Base-by-base conservation (phyloP, 2,797 vertebrate genomes). In the Parauchenoglanis punctatus region DNA sequence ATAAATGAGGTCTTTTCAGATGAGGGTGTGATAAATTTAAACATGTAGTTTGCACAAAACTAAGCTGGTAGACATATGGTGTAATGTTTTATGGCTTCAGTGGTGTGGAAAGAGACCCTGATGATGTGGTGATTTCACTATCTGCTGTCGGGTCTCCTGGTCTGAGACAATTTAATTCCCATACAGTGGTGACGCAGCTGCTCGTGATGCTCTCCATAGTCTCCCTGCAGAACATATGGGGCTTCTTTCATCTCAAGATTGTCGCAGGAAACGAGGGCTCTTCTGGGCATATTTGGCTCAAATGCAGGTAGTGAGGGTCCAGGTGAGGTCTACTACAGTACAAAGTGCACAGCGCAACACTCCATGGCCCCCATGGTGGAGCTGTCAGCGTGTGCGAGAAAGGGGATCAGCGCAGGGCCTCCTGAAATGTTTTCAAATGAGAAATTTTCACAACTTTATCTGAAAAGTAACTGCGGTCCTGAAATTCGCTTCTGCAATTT, bases 261-360 rank as follows among this genome's bases (percentile, higher is more conserved):
- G 77, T 56, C 31, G 31, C 77, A 80, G 77, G 77, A 80, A 59
- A 59, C 3, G 1, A 3, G 25, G 54, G 49, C 49, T 77, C n/a
- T 77, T 77, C 49, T 18, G 76, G 76, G 76, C 25, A 1, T 28
- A 31, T 77, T 20, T 31, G 75, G 17, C 75, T 77, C n/a, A 11
- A 35, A 44, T 61, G 56, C 78, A 81, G 78, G 56, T 61, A 25
- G 31, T n/a, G 18, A 44, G 56, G 56, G 49, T 81, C 35, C 78
- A 44, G 56, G 20, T 44, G 11, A 61, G 35, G 35, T 59, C 78
- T 25, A 59, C 20, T n/a, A 44, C 3, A 44, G 56, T 44, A 61
- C 78, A 80, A 80, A 81, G 78, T 44, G 56, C 56, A 80, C 35
- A 80, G 18, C 18, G 59, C 18, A 59, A 59, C 35, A 20, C 49